Evolutionary conservation across 2,113 vertebrate genomes (phyloP), one percentile per base, ranked within the genome.

Genomic region (Eonycteris spelaea): DNA sequence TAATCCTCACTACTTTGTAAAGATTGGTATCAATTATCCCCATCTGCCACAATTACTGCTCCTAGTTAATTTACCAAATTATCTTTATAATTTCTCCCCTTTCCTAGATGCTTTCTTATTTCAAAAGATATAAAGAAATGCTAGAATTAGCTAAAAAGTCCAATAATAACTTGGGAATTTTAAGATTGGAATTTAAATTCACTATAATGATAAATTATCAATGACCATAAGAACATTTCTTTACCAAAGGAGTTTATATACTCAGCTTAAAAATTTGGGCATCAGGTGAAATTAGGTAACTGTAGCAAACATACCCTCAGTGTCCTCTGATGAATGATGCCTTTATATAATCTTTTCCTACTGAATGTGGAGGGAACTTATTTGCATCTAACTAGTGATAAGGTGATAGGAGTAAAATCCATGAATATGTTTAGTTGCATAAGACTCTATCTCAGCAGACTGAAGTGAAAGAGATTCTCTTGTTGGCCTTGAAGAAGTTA

Each of bases 31-130:
- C 79, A 30, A 28, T 67, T 61, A 80, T 40, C 40, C 21, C 18
- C 35, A 51, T 45, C 12, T 68, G 40, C 21, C n/a, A 13, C 6
- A 1, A 43, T 45, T 30, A 35, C 53, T 88, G 73, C 26, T 75
- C 6, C 33, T 68, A 24, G 19, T 82, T 16, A 67, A 10, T 82
- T 96, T 83, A 92, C 63, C 61, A 97, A 93, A 19, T 53, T 94
- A 5, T 74, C 74, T 94, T 68, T 43, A 78, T 85, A 86, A 89
- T 77, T 65, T 84, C 26, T 26, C 24, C 30, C 28, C 43, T 83
- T 96, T 95, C 33, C 79, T 92, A 45, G 13, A 95, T 61, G 57
- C 16, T 96, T 96, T 59, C 33, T 95, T 57, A 80, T 19, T 91
- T 95, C 68, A 71, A 16, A 78, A 88, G 77, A 91, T 40, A 28